Evolutionary conservation across 2,888 invertebrate species (phyloP), one percentile per base, ranked within the genome.

Genomic region (Stenotaenia linearis): DNA sequence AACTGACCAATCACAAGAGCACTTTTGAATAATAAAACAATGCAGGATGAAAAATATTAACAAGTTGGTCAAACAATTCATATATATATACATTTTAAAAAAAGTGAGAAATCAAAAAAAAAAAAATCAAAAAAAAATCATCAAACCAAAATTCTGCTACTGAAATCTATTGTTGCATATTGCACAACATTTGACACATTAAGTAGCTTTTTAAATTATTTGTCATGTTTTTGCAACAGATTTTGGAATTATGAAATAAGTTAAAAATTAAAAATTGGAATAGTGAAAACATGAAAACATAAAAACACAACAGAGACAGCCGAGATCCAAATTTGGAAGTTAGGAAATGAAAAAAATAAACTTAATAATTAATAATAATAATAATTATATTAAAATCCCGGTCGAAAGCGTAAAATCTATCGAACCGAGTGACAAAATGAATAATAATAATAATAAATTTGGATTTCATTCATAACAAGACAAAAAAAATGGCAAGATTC

Each of bases 291-390:
- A n/a, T n/a, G n/a, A n/a, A n/a, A 61, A 23, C 21, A 10, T 7
- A 23, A 61, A 61, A 61, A 61, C 25, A 61, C 9, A 21, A 79
- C 18, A 69, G 21, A 79, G 35, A 37, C 69, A 79, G 79, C 79
- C 79, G 79, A 74, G 79, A 79, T 81, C 61, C 79, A 82, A 80
- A 30, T 82, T n/a, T 12, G 40, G 21, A 76, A 78, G 7, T 35
- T 76, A 40, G 50, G 77, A 45, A 40, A 80, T 15, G 25, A 79
- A 77, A 77, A 77, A 35, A 77, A 77, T 37, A 77, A 77, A 77
- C 40, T 37, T 37, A 37, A 77, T 35, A 77, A 37, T 77, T 37
- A 37, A 77, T 25, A 77, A 77, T 77, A 37, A 37, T 56, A 35
- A 28, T 75, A 35, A 35, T 35, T 15, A 35, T 75, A 30, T 30